phyloP scores from a whole-genome alignment of 2,888 invertebrate species.

The Petrolisthes cinctipes region DNA sequence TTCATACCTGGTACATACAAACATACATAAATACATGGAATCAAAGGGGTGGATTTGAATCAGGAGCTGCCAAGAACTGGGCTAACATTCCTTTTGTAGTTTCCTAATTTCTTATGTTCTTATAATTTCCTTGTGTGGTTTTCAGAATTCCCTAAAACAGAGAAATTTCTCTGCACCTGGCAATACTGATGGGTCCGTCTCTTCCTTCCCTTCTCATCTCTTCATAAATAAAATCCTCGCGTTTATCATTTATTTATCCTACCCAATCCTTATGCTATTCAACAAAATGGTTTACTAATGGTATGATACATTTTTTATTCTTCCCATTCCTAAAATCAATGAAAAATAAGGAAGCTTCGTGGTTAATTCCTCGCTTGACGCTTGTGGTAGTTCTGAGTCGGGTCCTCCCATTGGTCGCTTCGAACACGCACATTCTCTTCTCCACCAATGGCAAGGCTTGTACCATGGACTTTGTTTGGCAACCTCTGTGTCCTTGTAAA shows the following conservation, averaged over 20 bases:
- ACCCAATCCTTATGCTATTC: neutral
- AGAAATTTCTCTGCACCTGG: too few species aligned
- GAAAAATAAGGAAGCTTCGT: constrained; percentile 44
- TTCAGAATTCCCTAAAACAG: too few species aligned
- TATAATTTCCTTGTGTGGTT: too few species aligned
- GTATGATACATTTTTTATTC: neutral
- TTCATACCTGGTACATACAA: too few species aligned
- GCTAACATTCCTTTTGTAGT: too few species aligned
- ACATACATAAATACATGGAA: too few species aligned
- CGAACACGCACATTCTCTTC: constrained; percentile 48
- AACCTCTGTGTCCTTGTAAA: constrained; percentile 40
- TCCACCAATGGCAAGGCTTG: constrained; percentile 20
- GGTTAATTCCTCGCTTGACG: constrained; percentile 35
- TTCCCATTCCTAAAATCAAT: constrained; percentile 21
- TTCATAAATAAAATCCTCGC: too few species aligned
- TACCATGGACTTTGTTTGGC: neutral
- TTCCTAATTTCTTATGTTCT: too few species aligned
- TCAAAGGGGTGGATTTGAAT: too few species aligned
- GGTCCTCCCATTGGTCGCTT: constrained; percentile 45
- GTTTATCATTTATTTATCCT: neutral
- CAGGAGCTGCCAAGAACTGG: too few species aligned
- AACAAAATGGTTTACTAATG: neutral
- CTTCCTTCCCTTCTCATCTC: too few species aligned
- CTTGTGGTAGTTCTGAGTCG: constrained; percentile 1
- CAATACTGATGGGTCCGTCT: too few species aligned